These are phyloP conservation scores for Xiphophorus hellerii DNA, from an alignment of 2,113 vertebrate species.

Conservation along the genomic window DNA sequence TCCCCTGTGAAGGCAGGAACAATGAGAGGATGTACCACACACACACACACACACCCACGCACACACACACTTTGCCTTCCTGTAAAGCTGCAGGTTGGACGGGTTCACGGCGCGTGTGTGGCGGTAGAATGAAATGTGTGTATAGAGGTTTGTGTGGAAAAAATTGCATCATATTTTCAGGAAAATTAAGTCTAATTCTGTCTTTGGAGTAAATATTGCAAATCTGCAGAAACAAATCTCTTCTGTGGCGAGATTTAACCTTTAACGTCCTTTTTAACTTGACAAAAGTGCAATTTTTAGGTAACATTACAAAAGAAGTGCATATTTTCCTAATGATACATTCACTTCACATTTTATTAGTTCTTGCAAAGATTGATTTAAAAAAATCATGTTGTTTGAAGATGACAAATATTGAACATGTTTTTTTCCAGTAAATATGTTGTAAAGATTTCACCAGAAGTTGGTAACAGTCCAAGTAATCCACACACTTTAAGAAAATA, in stretches of 20 bases:
- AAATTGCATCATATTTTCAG: background rate
- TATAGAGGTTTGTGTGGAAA: background rate
- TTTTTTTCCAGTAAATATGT: too few species aligned
- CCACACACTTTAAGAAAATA: too few species aligned
- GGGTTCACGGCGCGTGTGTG: constrained; percentile 48
- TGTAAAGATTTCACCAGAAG: too few species aligned
- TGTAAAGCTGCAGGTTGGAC: constrained; percentile 40
- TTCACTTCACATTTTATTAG: too few species aligned
- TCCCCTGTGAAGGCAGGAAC: constrained; percentile 59
- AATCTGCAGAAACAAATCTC: background rate
- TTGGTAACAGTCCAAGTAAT: too few species aligned
- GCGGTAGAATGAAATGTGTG: background rate
- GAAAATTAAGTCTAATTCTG: background rate
- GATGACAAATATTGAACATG: too few species aligned
- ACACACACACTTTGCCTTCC: constrained; percentile 24
- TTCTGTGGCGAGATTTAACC: background rate
- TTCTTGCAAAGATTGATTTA: too few species aligned
- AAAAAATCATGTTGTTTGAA: too few species aligned
- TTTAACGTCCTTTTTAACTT: too few species aligned
- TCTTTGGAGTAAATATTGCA: background rate
- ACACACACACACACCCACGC: constrained; percentile 16
- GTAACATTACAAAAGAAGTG: too few species aligned
- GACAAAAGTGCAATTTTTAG: too few species aligned
- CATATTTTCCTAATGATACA: too few species aligned
- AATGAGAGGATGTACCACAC: constrained; percentile 75